These are phyloP conservation scores for Cephus rjabovi DNA, from an alignment of 2,888 invertebrate species.

Conservation along the genomic window DNA sequence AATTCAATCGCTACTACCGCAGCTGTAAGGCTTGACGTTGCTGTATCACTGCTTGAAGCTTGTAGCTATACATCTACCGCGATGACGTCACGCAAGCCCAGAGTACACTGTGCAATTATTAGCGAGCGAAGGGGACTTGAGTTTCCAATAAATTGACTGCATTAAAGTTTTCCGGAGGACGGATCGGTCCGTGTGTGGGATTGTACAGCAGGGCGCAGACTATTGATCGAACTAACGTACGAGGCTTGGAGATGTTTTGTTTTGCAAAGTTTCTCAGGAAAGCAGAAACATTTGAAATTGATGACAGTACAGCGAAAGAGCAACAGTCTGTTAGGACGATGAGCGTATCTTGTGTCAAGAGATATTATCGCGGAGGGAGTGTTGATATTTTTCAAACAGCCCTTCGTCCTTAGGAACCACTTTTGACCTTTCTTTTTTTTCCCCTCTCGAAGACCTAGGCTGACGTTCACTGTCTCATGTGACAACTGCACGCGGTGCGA, in stretches of 20 bases:
- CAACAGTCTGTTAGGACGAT: background rate
- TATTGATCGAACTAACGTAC: background rate
- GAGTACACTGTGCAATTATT: background rate
- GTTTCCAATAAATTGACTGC: background rate
- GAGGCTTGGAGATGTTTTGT: conserved; percentile 33
- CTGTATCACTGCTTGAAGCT: background rate
- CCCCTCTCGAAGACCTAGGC: background rate
- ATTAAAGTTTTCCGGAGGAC: background rate
- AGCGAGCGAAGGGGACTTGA: background rate
- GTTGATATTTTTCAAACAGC: background rate
- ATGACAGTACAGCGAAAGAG: conserved; percentile 26
- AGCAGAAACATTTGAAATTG: conserved; percentile 35
- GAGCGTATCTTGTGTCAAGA: background rate
- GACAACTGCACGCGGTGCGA: background rate
- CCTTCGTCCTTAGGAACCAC: background rate
- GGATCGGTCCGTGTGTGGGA: background rate
- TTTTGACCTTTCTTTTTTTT: background rate
- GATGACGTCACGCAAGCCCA: background rate
- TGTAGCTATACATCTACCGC: background rate
- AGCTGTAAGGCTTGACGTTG: conserved; percentile 38
- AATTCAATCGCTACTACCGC: conserved; percentile 44
- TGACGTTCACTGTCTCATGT: background rate
- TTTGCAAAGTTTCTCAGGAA: conserved; percentile 31
- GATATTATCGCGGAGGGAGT: background rate
- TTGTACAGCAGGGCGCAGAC: background rate